These are phyloP conservation scores for Dasypus novemcinctus DNA, from an alignment of 2,113 vertebrate genomes.

Conservation along the genomic window DNA sequence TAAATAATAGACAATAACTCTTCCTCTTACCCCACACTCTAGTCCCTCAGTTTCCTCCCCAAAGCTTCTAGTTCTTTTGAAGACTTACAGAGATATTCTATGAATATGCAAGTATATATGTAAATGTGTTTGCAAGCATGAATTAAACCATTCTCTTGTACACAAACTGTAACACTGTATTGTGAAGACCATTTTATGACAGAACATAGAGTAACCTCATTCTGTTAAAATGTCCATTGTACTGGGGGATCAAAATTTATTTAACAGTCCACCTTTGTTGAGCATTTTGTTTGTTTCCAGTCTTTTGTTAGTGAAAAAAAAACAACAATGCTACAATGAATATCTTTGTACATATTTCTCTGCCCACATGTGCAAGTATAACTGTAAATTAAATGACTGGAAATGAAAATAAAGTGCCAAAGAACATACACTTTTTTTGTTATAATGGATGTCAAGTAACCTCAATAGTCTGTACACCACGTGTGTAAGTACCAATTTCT, in stretches of 20 bases:
- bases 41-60: neutral
- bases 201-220: neutral
- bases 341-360: neutral
- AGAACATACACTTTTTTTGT: neutral
- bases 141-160: neutral
- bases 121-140: neutral
- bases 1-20: neutral
- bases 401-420: neutral
- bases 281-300: neutral
- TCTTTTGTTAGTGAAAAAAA: neutral
- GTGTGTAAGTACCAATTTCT: neutral
- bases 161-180: neutral
- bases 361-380: neutral
- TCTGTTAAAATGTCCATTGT: neutral
- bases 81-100: neutral
- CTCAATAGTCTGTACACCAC: neutral
- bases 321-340: neutral
- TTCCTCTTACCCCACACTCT: neutral
- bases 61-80: neutral
- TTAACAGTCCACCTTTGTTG: neutral
- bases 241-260: neutral
- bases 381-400: constrained; percentile 32
- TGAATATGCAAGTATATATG: neutral
- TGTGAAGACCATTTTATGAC: neutral
- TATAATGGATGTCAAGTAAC: neutral